Percentiles rank a stretch among this genome's conserved stretches.
phyloP scores from a whole-genome alignment of 1,140 invertebrate genomes.

The Saccostrea echinata region DNA sequence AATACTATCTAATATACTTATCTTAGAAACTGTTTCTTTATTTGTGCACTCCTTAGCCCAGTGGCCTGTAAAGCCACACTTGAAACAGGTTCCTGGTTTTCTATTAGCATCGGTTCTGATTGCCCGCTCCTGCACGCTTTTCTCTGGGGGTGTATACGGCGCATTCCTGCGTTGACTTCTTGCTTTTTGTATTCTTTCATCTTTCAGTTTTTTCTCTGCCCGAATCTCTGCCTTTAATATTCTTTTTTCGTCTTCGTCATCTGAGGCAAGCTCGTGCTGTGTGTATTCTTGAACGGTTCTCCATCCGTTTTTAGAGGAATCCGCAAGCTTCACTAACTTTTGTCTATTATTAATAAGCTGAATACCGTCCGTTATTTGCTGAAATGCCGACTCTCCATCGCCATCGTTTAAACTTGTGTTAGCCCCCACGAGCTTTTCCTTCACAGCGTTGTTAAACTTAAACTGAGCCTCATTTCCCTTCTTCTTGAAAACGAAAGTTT shows the following conservation, averaged over 20 bases:
- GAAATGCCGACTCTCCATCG: too few species aligned
- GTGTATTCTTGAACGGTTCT: constrained; percentile 28
- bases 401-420: too few species aligned
- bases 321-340: constrained; percentile 45
- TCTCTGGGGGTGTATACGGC: neutral
- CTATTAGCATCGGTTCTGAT: neutral
- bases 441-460: too few species aligned
- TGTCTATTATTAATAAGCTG: constrained; percentile 9
- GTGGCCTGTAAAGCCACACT: neutral
- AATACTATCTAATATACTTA: neutral
- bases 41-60: neutral
- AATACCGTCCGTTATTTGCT: constrained; percentile 34
- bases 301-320: constrained; percentile 33
- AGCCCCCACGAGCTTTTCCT: too few species aligned
- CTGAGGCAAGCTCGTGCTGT: constrained; percentile 6
- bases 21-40: neutral
- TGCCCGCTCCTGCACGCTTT: neutral
- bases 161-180: neutral
- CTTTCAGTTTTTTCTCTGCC: neutral
- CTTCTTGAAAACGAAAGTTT: too few species aligned
- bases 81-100: neutral
- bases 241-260: too few species aligned
- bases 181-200: neutral
- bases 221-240: neutral
- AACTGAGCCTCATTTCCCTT: too few species aligned